phyloP scores from a whole-genome alignment of 2,888 invertebrate species.

The Aphodius sticticus region DNA sequence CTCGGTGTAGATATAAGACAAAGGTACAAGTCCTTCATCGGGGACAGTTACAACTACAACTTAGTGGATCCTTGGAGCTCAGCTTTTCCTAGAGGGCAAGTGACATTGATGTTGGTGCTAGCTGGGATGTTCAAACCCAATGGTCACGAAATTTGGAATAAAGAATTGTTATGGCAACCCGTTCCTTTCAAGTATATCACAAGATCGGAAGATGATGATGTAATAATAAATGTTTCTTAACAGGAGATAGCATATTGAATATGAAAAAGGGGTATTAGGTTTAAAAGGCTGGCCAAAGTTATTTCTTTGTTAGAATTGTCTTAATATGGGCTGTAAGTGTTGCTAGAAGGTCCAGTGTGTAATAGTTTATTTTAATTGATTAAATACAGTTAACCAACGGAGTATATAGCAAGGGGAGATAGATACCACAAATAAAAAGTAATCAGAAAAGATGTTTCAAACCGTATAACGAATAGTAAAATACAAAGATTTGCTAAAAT shows the following conservation, averaged over 20 bases:
- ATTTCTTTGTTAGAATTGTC: too few species aligned
- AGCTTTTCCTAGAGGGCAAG: background rate
- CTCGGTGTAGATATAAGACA: constrained; percentile 76
- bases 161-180: constrained; percentile 6
- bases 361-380: too few species aligned
- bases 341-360: too few species aligned
- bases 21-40: constrained; percentile 74
- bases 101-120: background rate
- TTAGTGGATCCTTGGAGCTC: constrained; percentile 59
- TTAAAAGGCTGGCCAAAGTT: too few species aligned
- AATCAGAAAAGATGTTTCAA: too few species aligned
- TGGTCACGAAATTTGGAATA: background rate
- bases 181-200: constrained; percentile 17
- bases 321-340: too few species aligned
- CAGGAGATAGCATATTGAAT: background rate
- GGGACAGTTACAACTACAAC: constrained; percentile 68
- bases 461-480: too few species aligned
- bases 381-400: too few species aligned
- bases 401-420: too few species aligned
- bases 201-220: constrained; percentile 19
- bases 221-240: background rate
- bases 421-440: too few species aligned
- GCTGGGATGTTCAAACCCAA: background rate
- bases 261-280: too few species aligned
- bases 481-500: too few species aligned